phyloP scores from a whole-genome alignment of 2,113 vertebrate genomes.

The Pardalotus punctatus region DNA sequence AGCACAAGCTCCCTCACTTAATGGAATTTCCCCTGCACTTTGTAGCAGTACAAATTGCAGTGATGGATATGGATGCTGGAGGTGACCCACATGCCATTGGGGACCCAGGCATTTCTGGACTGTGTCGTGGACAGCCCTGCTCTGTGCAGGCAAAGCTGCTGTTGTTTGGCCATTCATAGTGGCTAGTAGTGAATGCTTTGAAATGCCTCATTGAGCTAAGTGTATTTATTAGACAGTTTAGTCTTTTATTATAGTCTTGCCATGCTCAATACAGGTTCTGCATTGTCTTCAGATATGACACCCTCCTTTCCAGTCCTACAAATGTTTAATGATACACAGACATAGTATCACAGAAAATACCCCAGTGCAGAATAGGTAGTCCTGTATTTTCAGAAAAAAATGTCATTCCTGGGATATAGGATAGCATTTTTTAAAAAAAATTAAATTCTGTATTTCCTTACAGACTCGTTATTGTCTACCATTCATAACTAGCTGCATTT shows the following conservation, averaged over 20 bases:
- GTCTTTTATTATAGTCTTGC: background rate
- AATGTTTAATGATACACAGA: background rate
- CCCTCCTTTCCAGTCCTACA: background rate
- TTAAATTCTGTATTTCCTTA: background rate
- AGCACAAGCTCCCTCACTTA: background rate
- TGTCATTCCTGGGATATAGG: background rate
- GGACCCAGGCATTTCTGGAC: background rate
- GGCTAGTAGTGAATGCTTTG: background rate
- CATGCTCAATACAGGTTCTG: background rate
- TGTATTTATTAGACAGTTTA: background rate
- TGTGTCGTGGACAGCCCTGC: background rate
- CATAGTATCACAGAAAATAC: background rate
- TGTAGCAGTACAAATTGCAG: background rate
- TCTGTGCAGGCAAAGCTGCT: background rate
- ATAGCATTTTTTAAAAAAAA: background rate
- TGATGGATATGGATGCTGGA: fast-evolving
- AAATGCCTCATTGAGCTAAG: fast-evolving
- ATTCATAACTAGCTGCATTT: background rate
- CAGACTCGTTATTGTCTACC: background rate
- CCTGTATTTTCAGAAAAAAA: background rate
- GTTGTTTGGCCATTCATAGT: background rate
- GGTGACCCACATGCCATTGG: fast-evolving
- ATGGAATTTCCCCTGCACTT: background rate
- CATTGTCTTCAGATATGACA: background rate
- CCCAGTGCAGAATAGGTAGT: background rate